Percentiles rank a stretch among this genome's conserved stretches.
phyloP scores from a whole-genome alignment of 2,113 vertebrate genomes.

The Caretta caretta region DNA sequence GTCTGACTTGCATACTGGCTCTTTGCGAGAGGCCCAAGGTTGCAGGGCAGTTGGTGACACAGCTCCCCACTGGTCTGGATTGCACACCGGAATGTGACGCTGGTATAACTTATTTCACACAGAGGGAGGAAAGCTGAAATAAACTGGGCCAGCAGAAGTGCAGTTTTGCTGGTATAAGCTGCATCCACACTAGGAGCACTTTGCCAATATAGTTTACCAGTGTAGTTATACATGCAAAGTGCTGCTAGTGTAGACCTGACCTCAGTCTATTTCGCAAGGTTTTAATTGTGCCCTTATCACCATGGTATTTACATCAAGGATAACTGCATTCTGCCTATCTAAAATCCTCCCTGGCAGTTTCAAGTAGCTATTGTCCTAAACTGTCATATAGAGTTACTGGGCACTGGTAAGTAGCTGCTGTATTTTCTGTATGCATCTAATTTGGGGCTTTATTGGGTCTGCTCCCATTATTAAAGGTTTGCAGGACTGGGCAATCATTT shows the following conservation, averaged over 20 bases:
- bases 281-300: not conserved
- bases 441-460: not conserved
- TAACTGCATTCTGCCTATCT: not conserved
- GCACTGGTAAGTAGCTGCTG: not conserved
- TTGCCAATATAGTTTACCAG: not conserved
- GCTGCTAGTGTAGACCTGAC: too few relatives aligned
- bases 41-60: not conserved
- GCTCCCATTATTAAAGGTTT: not conserved
- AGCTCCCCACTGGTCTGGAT: not conserved
- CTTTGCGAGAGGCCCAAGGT: too few relatives aligned
- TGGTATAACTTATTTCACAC: not conserved
- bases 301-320: not conserved
- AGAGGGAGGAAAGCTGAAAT: not conserved
- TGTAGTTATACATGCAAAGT: not conserved
- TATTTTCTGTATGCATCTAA: not conserved
- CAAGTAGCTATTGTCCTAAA: not conserved
- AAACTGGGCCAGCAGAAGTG: not conserved
- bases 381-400: not conserved
- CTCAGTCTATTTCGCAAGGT: not conserved
- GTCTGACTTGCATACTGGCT: not conserved
- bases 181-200: not conserved
- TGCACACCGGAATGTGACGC: not conserved
- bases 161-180: not conserved
- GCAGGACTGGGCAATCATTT: not conserved
- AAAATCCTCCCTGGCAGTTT: not conserved